A percentile compares a stretch with the other conserved stretches of the same genome.
phyloP scores from a whole-genome alignment of 2,797 vertebrate genomes.

The Lutjanus argentimaculatus region DNA sequence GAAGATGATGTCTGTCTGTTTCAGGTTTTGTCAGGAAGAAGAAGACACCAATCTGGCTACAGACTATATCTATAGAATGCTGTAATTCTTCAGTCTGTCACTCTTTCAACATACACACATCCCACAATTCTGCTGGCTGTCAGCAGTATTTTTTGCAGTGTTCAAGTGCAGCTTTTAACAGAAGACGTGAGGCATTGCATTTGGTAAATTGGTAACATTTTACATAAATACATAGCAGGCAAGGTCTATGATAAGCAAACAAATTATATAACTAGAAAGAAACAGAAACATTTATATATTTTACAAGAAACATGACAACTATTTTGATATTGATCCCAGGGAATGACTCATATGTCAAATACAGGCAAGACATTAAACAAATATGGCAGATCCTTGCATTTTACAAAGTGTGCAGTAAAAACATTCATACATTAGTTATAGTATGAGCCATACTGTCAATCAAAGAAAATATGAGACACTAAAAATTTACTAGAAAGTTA shows the following conservation, averaged over 20 bases:
- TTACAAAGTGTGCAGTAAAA: background rate
- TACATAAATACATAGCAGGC: background rate
- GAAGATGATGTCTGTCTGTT: no score
- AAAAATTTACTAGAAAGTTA: background rate
- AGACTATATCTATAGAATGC: no score
- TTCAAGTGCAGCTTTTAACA: background rate
- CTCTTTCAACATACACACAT: background rate
- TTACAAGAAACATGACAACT: background rate
- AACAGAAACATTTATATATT: background rate
- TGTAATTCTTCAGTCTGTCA: background rate
- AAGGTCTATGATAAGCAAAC: background rate
- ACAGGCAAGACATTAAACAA: background rate
- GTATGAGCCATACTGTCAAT: background rate
- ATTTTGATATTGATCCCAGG: background rate
- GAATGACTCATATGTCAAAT: background rate
- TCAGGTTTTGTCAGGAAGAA: no score
- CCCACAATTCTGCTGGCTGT: background rate
- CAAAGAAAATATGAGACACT: background rate
- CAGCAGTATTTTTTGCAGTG: no score
- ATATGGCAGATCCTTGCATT: background rate
- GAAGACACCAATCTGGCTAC: no score
- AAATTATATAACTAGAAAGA: background rate
- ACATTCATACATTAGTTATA: constrained; percentile 6
- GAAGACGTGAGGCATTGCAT: background rate
- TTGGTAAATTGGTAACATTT: background rate